Evolutionary conservation across 2,113 vertebrate species (phyloP).

Genomic region (Hylia prasina): DNA sequence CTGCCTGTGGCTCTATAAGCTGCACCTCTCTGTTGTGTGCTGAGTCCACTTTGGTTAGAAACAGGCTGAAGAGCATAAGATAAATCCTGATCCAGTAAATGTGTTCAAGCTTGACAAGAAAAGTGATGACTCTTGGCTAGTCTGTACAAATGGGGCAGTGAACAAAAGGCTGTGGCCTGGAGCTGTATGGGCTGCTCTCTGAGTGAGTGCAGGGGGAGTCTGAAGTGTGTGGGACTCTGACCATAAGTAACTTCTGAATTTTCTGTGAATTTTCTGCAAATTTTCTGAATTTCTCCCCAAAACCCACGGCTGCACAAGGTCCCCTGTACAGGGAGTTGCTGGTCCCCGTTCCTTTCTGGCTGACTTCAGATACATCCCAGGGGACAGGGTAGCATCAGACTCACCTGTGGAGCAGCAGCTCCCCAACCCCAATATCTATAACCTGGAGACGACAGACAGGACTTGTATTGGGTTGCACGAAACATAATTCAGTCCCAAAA

Average conservation of each 20-base stretch:
- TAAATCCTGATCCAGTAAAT: neutral
- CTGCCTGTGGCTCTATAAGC: neutral
- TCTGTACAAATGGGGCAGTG: neutral
- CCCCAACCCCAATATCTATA: rapidly evolving
- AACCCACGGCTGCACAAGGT: neutral
- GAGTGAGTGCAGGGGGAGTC: neutral
- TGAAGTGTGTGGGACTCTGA: neutral
- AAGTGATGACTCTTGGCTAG: neutral
- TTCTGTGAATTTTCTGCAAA: too few species aligned
- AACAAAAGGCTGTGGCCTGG: neutral
- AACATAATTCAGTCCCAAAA: neutral
- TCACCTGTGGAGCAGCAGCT: neutral
- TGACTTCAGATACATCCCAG: neutral
- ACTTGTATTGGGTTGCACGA: neutral
- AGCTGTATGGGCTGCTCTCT: neutral
- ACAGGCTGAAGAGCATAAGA: neutral
- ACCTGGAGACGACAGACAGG: neutral
- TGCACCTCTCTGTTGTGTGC: neutral
- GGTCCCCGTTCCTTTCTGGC: neutral
- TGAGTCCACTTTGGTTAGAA: neutral
- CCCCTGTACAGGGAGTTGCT: rapidly evolving
- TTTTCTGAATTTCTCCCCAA: too few species aligned
- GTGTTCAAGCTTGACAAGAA: neutral
- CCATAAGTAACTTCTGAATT: neutral
- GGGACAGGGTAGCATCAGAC: neutral